Percentiles rank a stretch among this genome's conserved stretches.
Conservation (phyloP, 2,113 vertebrate species). For the Tetrax tetrax region DNA sequence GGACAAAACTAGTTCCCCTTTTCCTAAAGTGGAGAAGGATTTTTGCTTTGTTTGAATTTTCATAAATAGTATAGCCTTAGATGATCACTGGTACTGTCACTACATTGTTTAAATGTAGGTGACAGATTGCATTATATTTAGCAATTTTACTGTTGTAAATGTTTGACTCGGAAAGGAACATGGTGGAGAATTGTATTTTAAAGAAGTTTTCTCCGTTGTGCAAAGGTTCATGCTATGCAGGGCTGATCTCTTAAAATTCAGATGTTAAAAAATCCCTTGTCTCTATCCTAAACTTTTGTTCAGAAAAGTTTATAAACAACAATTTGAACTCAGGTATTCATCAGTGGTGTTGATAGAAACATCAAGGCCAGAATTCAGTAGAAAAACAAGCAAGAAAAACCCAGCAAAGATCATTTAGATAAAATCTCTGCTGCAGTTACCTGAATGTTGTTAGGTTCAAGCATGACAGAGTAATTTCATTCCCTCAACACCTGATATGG, state of each 20-base stretch:
- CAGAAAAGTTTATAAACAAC: background rate
- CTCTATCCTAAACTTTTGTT: background rate
- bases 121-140: background rate
- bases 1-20: background rate
- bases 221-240: background rate
- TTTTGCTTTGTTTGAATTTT: background rate
- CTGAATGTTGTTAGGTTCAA: background rate
- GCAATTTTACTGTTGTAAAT: background rate
- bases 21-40: background rate
- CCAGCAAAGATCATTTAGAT: background rate
- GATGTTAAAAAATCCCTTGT: accelerated
- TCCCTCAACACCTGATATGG: background rate
- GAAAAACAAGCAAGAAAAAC: background rate
- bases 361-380: constrained; percentile 3
- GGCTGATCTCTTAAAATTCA: background rate
- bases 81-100: background rate
- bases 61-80: background rate
- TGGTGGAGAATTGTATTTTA: background rate
- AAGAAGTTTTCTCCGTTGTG: background rate
- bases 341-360: background rate
- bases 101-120: background rate
- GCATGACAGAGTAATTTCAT: constrained; percentile 30
- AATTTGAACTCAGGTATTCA: background rate
- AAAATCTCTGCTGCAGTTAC: background rate
- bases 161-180: background rate